Evolutionary conservation across 2,113 vertebrate species (phyloP), one percentile per base, ranked within the genome.

Genomic region (Cyprinodon brontotheroides): DNA sequence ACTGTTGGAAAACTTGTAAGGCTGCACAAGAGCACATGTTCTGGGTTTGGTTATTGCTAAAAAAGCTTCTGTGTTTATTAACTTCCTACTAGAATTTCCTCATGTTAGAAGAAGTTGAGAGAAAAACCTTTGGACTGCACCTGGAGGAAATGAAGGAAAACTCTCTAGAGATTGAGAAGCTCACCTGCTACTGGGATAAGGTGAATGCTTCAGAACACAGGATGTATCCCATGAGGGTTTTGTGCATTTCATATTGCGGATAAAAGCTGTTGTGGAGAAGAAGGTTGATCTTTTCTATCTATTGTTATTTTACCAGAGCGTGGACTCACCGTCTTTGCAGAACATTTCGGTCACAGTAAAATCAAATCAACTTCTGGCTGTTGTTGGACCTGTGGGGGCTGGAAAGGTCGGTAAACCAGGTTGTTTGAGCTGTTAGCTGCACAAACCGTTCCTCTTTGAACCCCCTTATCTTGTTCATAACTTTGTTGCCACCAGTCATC

Each of bases 381-480:
- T 99, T 50, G 94, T 99, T n/a, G 98, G 98, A 80, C 96, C 97
- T 2, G 97, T 99, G 12, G 98, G 97, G 78, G 95, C 97, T 43
- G 97, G 98, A 89, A 99, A 99, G 95, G 98, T 97, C 36, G 22
- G 86, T 36, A 53, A 0, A n/a, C 17, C 11, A 29, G 0, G 8
- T 29, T 2, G 2, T 13, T 22, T 8, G 4, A 22, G 7, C 36
- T 3, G n/a, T 12, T 10, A 4, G 15, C 3, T 0, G n/a, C 15
- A 12, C 20, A 59, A 10, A 22, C 8, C 7, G 14, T 29, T 29
- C 29, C 29, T 29, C 29, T 29, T 29, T 29, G 29, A 29, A 29
- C 1, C 29, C 82, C 6, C 64, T 13, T 4, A 14, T 37, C 60
- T 20, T 29, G 36, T 50, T 29, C 17, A 17, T 9, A 10, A 17